A percentile compares a stretch with the other conserved stretches of the same genome.
phyloP scores from a whole-genome alignment of 2,113 vertebrate genomes.

The Melanotaenia duboulayi region DNA sequence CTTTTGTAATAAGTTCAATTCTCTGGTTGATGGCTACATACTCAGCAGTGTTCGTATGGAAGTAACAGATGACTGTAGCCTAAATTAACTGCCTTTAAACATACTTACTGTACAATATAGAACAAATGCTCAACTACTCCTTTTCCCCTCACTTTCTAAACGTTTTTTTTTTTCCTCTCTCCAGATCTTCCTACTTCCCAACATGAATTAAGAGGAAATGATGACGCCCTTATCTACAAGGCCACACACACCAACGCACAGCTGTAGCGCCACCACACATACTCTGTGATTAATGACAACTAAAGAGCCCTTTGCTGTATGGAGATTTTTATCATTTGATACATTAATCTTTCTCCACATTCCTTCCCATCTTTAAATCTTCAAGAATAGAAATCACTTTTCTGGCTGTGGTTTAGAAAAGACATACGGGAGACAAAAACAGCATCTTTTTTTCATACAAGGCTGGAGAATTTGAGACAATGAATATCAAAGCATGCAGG shows the following conservation, averaged over 20 bases:
- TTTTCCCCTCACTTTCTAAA: neutral
- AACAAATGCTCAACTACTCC: neutral
- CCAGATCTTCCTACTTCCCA: neutral
- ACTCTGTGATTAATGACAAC: constrained; percentile 66
- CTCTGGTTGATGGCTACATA: too few relatives aligned
- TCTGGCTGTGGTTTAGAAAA: constrained; percentile 1
- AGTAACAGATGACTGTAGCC: too few relatives aligned
- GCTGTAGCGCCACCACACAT: constrained; percentile 12
- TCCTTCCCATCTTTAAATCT: constrained; percentile 38
- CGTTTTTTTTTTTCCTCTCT: constrained; percentile 2
- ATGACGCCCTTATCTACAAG: constrained; percentile 58
- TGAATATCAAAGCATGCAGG: constrained; percentile 51
- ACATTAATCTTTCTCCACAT: constrained; percentile 64
- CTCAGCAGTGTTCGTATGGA: too few relatives aligned
- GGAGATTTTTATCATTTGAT: constrained; percentile 71
- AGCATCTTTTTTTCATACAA: constrained; percentile 29
- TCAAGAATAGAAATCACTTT: constrained; percentile 32
- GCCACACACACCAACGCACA: constrained; percentile 17
- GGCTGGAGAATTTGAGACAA: constrained; percentile 57
- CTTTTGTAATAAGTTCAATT: too few relatives aligned
- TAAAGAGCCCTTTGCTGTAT: constrained; percentile 65
- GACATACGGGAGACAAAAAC: constrained; percentile 30
- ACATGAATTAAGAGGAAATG: constrained; percentile 42
- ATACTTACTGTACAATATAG: too few relatives aligned
- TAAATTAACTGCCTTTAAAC: too few relatives aligned